phyloP scores from a whole-genome alignment of 2,797 vertebrate species.

The Poeciliopsis gracilis region DNA sequence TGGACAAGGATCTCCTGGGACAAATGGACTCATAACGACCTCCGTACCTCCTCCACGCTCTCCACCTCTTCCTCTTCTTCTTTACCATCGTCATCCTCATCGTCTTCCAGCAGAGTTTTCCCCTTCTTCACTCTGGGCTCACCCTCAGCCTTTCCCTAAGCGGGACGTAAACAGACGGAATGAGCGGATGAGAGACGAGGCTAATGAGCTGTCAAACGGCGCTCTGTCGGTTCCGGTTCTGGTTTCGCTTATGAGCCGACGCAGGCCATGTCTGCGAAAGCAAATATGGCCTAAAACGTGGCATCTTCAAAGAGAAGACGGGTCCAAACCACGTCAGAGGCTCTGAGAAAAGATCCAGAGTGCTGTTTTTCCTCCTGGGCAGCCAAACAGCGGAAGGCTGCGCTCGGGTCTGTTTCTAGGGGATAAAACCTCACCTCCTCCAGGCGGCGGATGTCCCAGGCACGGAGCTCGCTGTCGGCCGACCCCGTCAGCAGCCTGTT shows the following conservation, averaged over 20 bases:
- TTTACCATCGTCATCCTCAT: constrained; percentile 30
- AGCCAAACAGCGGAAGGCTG: not conserved
- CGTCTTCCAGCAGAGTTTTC: constrained; percentile 74
- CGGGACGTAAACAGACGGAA: not conserved
- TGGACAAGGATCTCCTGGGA: not conserved
- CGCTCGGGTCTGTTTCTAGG: not conserved
- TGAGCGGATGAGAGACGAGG: not conserved
- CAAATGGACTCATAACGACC: not conserved
- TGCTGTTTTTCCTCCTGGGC: not conserved
- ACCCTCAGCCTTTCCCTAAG: constrained; percentile 82
- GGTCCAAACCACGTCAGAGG: not conserved
- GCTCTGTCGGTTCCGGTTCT: not conserved
- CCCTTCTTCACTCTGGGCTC: constrained; percentile 89
- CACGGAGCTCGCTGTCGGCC: constrained; percentile 94
- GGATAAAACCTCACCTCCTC: constrained; percentile 82
- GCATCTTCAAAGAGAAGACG: not conserved
- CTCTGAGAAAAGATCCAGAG: not conserved
- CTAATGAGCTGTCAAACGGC: not conserved
- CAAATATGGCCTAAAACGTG: not conserved
- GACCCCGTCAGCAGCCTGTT: constrained; percentile 90
- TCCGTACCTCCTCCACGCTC: constrained; percentile 76
- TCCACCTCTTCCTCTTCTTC: constrained; percentile 66
- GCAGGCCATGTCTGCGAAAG: not conserved
- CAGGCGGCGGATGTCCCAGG: constrained; percentile 88
- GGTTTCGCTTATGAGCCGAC: not conserved